Evolutionary conservation across 1,140 invertebrate species (phyloP), one percentile per base, ranked within the genome.

Genomic region (Leptinotarsa lineolata): DNA sequence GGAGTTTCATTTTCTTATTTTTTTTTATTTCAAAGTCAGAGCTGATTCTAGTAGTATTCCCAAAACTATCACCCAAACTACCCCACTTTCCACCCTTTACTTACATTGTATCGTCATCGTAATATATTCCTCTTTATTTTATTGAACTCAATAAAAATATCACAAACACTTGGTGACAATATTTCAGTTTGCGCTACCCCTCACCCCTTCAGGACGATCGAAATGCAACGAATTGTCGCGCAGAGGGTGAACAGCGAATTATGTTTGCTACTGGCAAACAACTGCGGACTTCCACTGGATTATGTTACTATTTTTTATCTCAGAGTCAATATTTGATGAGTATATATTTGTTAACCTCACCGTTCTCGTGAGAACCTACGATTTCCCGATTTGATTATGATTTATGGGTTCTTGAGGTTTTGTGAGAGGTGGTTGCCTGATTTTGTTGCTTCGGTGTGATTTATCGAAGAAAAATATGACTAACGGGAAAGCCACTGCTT

Each of bases 61-160:
- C 8, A 39, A 2, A 11, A 39, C 8, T 39, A 3, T 39, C 30
- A 39, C 30, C 6, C 48, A 54, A 54, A 4, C 48, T 5, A 54
- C 16, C 48, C 4, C 48, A 54, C 48, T 54, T 54, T 4, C 15
- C n/a, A 54, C 48, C 48, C 48, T 54, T 54, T 54, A n/a, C 15
- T 18, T 16, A 54, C 48, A 54, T 54, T 4, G 48, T 18, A 54
- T n/a, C n/a, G 48, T n/a, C 48, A 18, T 16, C 48, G 48, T 54
- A 54, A 54, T 54, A 54, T 54, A 54, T 54, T 54, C 48, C 16
- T 54, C 48, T 54, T 54, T 54, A 54, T 54, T 54, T 54, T 54
- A 54, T 54, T 54, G 16, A 54, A 54, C 48, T 54, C 48, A 54
- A 54, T 54, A 54, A 54, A 54, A 54, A 54, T 18, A 54, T 54